Conservation (phyloP, 1,140 invertebrate species). For the Drosophila bocqueti region DNA sequence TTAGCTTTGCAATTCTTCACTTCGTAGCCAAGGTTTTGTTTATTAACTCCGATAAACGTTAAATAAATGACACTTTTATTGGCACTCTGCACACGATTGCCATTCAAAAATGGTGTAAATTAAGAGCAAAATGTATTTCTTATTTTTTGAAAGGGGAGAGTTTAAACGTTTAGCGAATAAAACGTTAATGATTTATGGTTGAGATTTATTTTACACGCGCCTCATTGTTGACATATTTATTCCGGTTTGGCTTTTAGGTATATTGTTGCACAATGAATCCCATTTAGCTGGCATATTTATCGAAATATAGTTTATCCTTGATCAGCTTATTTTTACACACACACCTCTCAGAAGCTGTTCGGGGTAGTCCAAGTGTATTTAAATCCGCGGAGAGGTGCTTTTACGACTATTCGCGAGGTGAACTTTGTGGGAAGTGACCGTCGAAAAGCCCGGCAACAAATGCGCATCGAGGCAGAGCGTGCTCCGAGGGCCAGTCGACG, state of each 20-base stretch:
- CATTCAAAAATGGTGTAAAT: neutral
- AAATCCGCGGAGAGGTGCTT: constrained; percentile 20
- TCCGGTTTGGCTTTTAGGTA: neutral
- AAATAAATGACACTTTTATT: neutral
- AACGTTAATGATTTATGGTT: neutral
- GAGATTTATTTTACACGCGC: neutral
- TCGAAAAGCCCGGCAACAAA: constrained; percentile 38
- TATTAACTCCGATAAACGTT: neutral
- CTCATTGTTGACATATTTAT: neutral
- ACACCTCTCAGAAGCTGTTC: neutral
- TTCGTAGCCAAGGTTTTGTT: neutral
- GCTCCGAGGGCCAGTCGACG: constrained; percentile 25
- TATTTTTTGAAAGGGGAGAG: neutral
- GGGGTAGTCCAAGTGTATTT: neutral
- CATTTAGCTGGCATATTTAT: constrained; percentile 2
- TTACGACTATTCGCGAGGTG: constrained; percentile 21
- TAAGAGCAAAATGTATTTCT: neutral
- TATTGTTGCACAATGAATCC: neutral
- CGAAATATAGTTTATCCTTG: neutral
- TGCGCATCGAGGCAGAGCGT: constrained; percentile 11
- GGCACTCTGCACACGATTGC: neutral
- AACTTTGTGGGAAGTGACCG: constrained; percentile 46
- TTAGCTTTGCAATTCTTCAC: neutral
- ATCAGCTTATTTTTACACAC: constrained; percentile 4
- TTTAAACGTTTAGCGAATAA: neutral